phyloP scores from a whole-genome alignment of 2,797 vertebrate species.

The Salarias fasciatus region DNA sequence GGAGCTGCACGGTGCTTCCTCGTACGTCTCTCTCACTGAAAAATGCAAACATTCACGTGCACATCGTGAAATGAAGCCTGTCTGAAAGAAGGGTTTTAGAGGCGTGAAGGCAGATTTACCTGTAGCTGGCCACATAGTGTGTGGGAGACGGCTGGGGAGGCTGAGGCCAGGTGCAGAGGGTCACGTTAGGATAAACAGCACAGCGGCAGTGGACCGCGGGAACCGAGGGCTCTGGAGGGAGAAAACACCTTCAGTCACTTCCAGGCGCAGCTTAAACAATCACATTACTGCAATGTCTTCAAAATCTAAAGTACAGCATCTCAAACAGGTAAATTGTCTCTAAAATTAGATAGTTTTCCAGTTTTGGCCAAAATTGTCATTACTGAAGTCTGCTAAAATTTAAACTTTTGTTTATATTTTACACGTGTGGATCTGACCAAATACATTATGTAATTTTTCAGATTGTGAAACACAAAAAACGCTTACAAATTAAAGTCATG shows the following conservation, averaged over 20 bases:
- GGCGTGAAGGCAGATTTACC: slow-evolving; percentile 53
- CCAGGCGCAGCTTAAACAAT: too few species aligned
- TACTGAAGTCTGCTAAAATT: too few species aligned
- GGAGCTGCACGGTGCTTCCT: slow-evolving; percentile 28
- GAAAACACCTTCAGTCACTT: too few species aligned
- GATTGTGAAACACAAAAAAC: too few species aligned
- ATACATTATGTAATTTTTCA: too few species aligned
- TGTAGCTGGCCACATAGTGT: slow-evolving; percentile 75
- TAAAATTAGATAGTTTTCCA: too few species aligned
- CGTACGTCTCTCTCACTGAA: slow-evolving; percentile 58
- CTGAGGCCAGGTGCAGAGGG: slow-evolving; percentile 77
- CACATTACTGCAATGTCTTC: too few species aligned
- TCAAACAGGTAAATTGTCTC: too few species aligned
- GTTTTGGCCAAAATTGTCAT: too few species aligned
- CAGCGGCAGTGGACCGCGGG: slow-evolving; percentile 76
- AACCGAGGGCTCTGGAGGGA: slow-evolving; percentile 50
- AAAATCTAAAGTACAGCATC: too few species aligned
- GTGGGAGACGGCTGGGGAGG: slow-evolving; percentile 41
- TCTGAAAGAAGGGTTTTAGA: background rate
- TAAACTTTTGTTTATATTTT: too few species aligned
- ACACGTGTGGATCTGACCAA: too few species aligned
- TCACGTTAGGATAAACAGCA: slow-evolving; percentile 70
- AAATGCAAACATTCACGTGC: slow-evolving; percentile 20
- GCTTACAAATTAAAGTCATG: background rate
- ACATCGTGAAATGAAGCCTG: background rate